Base-by-base conservation (phyloP, 2,888 invertebrate species). In the Adela reaumurella region DNA sequence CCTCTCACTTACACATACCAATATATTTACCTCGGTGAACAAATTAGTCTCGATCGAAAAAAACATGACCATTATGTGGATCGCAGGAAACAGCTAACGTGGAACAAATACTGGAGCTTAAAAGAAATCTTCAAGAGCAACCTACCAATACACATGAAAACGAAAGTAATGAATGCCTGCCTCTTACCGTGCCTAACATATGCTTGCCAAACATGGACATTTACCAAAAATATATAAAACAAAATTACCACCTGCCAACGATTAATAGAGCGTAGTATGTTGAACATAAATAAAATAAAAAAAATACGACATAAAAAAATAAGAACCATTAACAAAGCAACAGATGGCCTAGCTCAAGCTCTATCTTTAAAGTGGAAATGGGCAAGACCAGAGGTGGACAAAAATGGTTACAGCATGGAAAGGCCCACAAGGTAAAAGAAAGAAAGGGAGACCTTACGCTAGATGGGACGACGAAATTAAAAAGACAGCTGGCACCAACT, bases 11-110 rank as follows among this genome's bases (percentile, higher is more conserved):
- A 48, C 19, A 48, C 46, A 14, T 43, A 47, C 5, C 44, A 51
- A 43, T 52, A 54, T 16, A 49, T 53, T 1, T 54, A 54, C 43
- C 47, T 51, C 16, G 52, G 52, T 14, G 54, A 55, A 52, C 48
- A 50, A 54, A 50, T 54, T 17, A 19, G 47, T 35, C 52, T 56
- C 20, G 28, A 54, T 5, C 46, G 28, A 17, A 24, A 49, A 10
- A 17, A 45, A 16, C 28, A 51, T 17, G 42, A 51, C n/a, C 29
- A 16, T 10, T 20, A 46, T n/a, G n/a, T n/a, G n/a, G n/a, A n/a
- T n/a, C n/a, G n/a, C n/a, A n/a, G n/a, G n/a, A n/a, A n/a, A n/a
- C n/a, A n/a, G n/a, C n/a, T n/a, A n/a, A n/a, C n/a, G n/a, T n/a
- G n/a, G n/a, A n/a, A n/a, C n/a, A n/a, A 46, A 24, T 46, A 28